Conservation (phyloP, 2,888 invertebrate genomes). For the Drosophila atroscutellata region DNA sequence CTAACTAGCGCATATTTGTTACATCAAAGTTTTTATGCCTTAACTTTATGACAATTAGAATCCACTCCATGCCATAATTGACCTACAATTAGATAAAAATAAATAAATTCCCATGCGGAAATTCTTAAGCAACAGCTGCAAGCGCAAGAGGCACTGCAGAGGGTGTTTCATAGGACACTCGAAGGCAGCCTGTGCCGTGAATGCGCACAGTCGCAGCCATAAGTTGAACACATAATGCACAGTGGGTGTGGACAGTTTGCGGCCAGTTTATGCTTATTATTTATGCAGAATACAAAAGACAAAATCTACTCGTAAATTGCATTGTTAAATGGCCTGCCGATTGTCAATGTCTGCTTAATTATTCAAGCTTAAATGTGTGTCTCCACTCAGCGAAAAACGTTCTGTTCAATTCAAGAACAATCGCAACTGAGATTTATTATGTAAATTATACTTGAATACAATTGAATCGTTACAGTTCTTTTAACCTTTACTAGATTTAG, state of each 20-base stretch:
- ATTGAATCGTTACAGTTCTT: background rate
- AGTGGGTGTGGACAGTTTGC: conserved; percentile 26
- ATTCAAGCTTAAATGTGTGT: conserved; percentile 41
- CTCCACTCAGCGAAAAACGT: background rate
- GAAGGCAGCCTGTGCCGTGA: conserved; percentile 10
- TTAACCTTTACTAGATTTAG: background rate
- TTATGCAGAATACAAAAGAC: conserved; percentile 26
- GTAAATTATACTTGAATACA: background rate
- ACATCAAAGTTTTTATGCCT: conserved; percentile 1
- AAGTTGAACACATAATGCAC: background rate
- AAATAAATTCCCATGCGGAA: conserved; percentile 16
- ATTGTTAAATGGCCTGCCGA: conserved; percentile 33
- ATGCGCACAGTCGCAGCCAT: background rate
- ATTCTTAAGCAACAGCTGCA: conserved; percentile 34
- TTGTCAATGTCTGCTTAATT: conserved; percentile 50
- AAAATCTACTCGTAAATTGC: conserved; percentile 58
- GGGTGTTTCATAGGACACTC: conserved; percentile 15
- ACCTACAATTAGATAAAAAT: conserved; percentile 15
- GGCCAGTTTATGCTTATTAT: conserved; percentile 25
- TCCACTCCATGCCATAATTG: conserved; percentile 17
- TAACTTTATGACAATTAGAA: conserved; percentile 4
- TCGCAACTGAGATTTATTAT: background rate
- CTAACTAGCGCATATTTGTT: background rate
- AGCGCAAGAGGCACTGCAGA: background rate
- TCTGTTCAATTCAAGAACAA: background rate